These are phyloP conservation scores for Dasypolia templi DNA, from an alignment of 2,888 invertebrate genomes.

Conservation along the genomic window DNA sequence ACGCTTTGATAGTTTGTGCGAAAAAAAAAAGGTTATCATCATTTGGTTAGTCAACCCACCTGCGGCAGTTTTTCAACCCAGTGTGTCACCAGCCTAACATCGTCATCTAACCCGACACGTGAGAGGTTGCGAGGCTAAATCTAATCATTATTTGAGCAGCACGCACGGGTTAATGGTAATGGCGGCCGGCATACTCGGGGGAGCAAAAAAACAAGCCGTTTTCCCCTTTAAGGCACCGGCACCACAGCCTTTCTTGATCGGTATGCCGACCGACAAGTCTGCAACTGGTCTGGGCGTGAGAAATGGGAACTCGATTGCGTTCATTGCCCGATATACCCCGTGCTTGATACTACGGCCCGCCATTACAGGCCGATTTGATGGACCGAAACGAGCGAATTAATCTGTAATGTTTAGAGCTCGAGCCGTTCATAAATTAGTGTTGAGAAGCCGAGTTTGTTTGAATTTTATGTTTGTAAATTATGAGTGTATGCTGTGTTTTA, in stretches of 20 bases:
- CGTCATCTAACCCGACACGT: slow-evolving; percentile 47
- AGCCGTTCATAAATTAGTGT: slow-evolving; percentile 50
- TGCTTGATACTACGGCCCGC: slow-evolving; percentile 71
- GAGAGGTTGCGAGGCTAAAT: slow-evolving; percentile 62
- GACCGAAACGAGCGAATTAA: slow-evolving; percentile 65
- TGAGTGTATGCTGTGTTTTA: slow-evolving; percentile 29
- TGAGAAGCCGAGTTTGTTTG: slow-evolving; percentile 42
- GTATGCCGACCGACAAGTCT: slow-evolving; percentile 84
- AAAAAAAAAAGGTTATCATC: too few species aligned
- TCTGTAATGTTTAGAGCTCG: slow-evolving; percentile 61
- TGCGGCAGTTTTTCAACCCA: background rate
- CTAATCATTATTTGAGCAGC: slow-evolving; percentile 75
- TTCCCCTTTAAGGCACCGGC: slow-evolving; percentile 86
- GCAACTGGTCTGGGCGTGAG: slow-evolving; percentile 86
- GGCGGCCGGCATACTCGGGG: slow-evolving; percentile 76
- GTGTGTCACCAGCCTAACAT: slow-evolving; percentile 32
- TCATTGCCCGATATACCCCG: slow-evolving; percentile 81
- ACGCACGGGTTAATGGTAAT: slow-evolving; percentile 74
- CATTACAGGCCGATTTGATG: slow-evolving; percentile 69
- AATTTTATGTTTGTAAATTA: slow-evolving; percentile 39
- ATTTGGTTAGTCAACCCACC: too few species aligned
- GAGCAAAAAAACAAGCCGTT: slow-evolving; percentile 83
- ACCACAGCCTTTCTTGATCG: slow-evolving; percentile 86
- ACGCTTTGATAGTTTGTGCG: too few species aligned
- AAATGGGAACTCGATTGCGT: slow-evolving; percentile 81